Evolutionary conservation across 2,113 vertebrate genomes (phyloP).

Genomic region (Heterotilapia buettikoferi): DNA sequence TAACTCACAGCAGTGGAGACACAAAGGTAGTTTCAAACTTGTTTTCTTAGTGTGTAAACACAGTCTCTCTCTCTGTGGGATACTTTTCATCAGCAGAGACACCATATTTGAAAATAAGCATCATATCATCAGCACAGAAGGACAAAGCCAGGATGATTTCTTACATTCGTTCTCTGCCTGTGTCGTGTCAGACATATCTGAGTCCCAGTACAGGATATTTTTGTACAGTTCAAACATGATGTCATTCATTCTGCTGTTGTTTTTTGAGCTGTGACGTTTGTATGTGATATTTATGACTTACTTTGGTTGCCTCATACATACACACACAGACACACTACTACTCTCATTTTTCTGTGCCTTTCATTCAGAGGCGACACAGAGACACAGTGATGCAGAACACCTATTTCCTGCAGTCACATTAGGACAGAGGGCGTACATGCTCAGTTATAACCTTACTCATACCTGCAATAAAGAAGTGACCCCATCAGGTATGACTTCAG

Average conservation of each 20-base stretch:
- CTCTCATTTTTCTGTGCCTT: slow-evolving; percentile 18
- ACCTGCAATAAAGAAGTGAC: background rate
- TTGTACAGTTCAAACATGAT: slow-evolving; percentile 1
- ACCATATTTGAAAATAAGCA: background rate
- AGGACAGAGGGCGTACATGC: background rate
- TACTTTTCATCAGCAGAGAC: background rate
- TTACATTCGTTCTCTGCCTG: background rate
- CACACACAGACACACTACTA: background rate
- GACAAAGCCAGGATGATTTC: background rate
- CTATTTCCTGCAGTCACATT: background rate
- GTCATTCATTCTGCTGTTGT: background rate
- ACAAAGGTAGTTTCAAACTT: background rate
- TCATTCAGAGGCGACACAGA: background rate
- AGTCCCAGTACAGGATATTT: background rate
- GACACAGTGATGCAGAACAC: background rate
- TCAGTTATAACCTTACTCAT: background rate
- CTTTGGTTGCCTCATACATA: background rate
- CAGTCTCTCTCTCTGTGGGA: background rate
- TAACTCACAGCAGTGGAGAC: background rate
- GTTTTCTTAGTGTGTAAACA: background rate
- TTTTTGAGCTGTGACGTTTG: background rate
- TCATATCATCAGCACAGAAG: background rate
- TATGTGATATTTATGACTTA: background rate
- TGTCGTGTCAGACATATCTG: background rate
- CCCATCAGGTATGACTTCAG: background rate